Base-by-base conservation (phyloP, 2,888 invertebrate species). In the Hoplodrina ambigua region DNA sequence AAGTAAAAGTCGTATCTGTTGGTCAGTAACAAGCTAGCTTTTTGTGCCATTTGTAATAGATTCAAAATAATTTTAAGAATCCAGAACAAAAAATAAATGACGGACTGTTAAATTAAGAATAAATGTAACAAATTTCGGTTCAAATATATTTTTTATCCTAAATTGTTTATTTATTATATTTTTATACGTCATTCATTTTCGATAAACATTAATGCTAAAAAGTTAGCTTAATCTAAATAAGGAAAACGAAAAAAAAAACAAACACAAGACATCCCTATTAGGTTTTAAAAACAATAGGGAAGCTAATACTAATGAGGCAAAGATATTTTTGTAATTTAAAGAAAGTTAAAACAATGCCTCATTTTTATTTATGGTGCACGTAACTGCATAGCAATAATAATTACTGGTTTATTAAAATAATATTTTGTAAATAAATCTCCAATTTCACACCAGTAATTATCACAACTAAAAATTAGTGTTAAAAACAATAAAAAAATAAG, bases 401-500 rank as follows among this genome's bases (percentile, higher is more conserved):
- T 80, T 86, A 87, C 89, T 87, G 87, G 84, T 77, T 58, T 41
- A 4, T 44, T 2, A 10, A 8, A 11, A 37, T 50, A 17, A 17
- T 41, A 50, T 19, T 50, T 5, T 10, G 41, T 33, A 57, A n/a
- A 20, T 11, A 15, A 33, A 54, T 55, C 19, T 61, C n/a, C 65
- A 69, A 62, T 62, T 61, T 37, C 17, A 56, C 1, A 78, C 72
- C 87, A 88, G 89, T 88, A 90, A 87, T 87, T 84, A 87, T 87
- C 82, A 88, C 82, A 87, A 81, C 82, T 87, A 87, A 87, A 89
- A 88, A 90, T 85, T 82, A 87, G 91, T 92, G 92, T 92, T 92
- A 86, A 86, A 85, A 86, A 85, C 81, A 82, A 81, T 81, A 85
- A 93, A 93, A 93, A 94, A 94, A 94, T 94, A 95, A 95, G 95